phyloP scores from a whole-genome alignment of 2,888 invertebrate species.

The Euspilapteryx auroguttella region DNA sequence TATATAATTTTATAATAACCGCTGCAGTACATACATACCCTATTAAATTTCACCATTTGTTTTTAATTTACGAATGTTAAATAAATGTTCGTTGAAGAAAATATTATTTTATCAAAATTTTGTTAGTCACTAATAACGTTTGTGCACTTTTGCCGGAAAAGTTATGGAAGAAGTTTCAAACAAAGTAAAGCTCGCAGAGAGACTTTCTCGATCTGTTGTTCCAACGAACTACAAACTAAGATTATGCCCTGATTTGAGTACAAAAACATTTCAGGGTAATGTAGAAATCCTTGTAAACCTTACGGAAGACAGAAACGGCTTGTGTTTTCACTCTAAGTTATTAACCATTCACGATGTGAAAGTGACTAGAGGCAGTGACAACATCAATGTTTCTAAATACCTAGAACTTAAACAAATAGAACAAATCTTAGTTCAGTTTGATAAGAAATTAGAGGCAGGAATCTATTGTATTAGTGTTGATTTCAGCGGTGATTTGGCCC shows the following conservation, averaged over 20 bases:
- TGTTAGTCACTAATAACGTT: too few relatives aligned
- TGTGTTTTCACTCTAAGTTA: constrained; percentile 63
- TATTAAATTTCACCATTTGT: too few relatives aligned
- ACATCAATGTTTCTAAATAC: constrained; percentile 23
- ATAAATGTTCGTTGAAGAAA: too few relatives aligned
- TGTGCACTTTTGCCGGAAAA: too few relatives aligned
- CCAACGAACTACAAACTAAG: constrained; percentile 35
- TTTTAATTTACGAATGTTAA: too few relatives aligned
- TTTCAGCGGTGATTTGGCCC: constrained; percentile 66
- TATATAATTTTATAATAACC: too few relatives aligned
- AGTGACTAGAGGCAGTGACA: constrained; percentile 19
- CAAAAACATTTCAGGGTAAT: constrained; percentile 27
- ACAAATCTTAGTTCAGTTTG: constrained; percentile 30
- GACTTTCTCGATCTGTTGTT: too few relatives aligned
- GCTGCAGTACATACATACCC: too few relatives aligned
- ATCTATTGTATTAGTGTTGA: constrained; percentile 58
- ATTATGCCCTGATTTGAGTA: constrained; percentile 24
- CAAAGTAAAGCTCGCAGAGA: too few relatives aligned
- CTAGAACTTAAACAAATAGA: constrained; percentile 26
- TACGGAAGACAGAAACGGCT: constrained; percentile 25
- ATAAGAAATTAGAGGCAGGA: constrained; percentile 19
- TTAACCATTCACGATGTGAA: constrained; percentile 49
- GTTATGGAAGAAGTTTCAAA: too few relatives aligned
- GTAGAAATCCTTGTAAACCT: constrained; percentile 36
- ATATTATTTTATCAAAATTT: too few relatives aligned